phyloP scores from a whole-genome alignment of 2,888 invertebrate genomes.

The Aphidius colemani region DNA sequence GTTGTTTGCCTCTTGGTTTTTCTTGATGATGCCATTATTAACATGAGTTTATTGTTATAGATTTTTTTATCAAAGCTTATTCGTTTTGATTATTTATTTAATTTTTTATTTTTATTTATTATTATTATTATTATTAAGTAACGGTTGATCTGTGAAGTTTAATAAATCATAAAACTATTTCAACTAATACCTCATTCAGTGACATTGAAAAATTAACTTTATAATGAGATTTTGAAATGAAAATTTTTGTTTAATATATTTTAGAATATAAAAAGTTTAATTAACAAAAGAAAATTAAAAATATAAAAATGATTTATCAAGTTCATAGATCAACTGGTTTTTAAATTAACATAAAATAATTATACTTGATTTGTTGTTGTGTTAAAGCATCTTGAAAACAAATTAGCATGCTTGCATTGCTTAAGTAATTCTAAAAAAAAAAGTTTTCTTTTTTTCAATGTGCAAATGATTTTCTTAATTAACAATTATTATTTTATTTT shows the following conservation, averaged over 20 bases:
- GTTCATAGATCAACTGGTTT: no score
- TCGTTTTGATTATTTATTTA: slow-evolving; percentile 40
- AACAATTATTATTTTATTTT: no score
- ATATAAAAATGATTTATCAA: no score
- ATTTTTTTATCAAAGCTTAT: slow-evolving; percentile 42
- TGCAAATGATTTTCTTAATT: background rate
- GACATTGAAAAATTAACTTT: no score
- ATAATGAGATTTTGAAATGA: no score
- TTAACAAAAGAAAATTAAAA: no score
- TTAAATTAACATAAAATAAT: no score
- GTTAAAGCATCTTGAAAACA: slow-evolving; percentile 49
- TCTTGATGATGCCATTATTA: slow-evolving; percentile 36
- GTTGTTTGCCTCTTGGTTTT: slow-evolving; percentile 59
- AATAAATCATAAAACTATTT: background rate
- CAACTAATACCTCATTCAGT: no score
- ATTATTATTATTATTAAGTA: slow-evolving; percentile 15
- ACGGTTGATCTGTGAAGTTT: background rate
- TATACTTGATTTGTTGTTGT: slow-evolving; percentile 37
- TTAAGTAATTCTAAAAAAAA: background rate
- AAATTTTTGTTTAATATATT: no score
- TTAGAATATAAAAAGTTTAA: no score
- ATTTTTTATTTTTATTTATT: slow-evolving; percentile 24
- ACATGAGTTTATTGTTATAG: background rate
- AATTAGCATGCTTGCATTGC: slow-evolving; percentile 46
- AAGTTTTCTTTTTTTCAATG: background rate